Percentiles rank a stretch among this genome's conserved stretches.
Conservation (phyloP, 2,113 vertebrate species). For the Myocastor coypus region DNA sequence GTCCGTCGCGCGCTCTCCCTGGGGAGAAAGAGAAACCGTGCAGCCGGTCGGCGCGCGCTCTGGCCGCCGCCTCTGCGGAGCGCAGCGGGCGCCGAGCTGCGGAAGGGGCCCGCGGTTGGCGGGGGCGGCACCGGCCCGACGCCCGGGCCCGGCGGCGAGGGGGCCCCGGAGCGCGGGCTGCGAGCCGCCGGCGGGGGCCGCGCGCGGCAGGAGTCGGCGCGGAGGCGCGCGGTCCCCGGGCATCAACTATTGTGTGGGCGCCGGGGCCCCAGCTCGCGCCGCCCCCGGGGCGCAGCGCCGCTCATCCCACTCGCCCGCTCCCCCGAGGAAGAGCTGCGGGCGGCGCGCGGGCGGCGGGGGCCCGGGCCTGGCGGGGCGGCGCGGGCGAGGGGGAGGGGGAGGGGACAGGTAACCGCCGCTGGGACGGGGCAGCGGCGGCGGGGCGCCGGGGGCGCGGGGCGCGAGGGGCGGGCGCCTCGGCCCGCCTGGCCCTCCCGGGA, state of each 20-base stretch:
- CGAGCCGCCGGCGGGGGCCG: neutral
- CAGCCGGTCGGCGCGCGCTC: slow-evolving; percentile 66
- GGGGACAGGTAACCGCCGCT: slow-evolving; percentile 73
- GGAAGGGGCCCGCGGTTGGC: neutral
- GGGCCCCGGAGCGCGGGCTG: slow-evolving; percentile 8
- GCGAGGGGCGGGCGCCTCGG: neutral
- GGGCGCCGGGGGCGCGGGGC: neutral
- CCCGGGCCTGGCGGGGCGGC: neutral
- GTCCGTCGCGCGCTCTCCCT: slow-evolving; percentile 77
- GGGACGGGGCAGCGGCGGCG: neutral
- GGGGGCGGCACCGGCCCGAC: slow-evolving; percentile 52
- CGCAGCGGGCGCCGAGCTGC: slow-evolving; percentile 14
- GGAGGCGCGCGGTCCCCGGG: neutral
- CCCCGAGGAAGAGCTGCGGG: neutral
- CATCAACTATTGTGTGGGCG: slow-evolving; percentile 77
- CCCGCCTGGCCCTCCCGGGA: slow-evolving; percentile 24
- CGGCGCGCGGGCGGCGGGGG: neutral
- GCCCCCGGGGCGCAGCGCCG: slow-evolving; percentile 31
- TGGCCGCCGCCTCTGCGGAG: slow-evolving; percentile 71
- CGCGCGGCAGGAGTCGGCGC: neutral
- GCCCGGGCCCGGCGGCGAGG: slow-evolving; percentile 14
- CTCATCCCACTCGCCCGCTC: slow-evolving; percentile 29
- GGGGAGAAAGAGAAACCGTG: slow-evolving; percentile 76
- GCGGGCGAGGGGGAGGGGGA: slow-evolving; percentile 60
- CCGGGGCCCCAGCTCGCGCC: slow-evolving; percentile 42